Evolutionary conservation across 2,888 invertebrate genomes (phyloP).

Genomic region (Trissolcus brochymenae): DNA sequence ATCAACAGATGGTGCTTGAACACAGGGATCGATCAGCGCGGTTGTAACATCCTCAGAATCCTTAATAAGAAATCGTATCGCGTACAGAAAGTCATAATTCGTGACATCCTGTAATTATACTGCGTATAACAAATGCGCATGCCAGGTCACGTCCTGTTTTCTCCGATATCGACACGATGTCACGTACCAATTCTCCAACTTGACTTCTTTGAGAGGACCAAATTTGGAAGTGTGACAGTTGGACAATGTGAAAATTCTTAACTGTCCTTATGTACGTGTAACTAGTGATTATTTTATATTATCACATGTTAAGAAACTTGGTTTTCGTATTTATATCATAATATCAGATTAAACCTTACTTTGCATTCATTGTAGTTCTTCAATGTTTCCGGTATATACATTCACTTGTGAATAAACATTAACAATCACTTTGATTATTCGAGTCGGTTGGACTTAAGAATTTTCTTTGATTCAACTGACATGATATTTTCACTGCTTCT

Average conservation of each 20-base stretch:
- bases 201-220: constrained; percentile 22
- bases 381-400: no score
- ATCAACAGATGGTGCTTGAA: background rate
- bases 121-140: constrained; percentile 68
- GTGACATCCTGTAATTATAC: constrained; percentile 69
- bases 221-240: constrained; percentile 34
- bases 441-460: no score
- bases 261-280: background rate
- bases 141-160: constrained; percentile 72
- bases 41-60: constrained; percentile 47
- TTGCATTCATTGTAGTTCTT: no score
- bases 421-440: no score
- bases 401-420: no score
- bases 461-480: no score
- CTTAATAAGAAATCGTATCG: constrained; percentile 66
- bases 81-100: constrained; percentile 67
- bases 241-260: background rate
- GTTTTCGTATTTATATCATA: no score
- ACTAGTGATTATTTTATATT: no score
- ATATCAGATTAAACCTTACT: no score
- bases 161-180: constrained; percentile 65
- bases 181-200: constrained; percentile 64
- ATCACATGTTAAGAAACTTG: no score
- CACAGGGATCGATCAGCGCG: constrained; percentile 11
- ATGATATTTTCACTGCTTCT: no score